Conservation (phyloP, 2,888 invertebrate genomes). For the Venusia cambrica region DNA sequence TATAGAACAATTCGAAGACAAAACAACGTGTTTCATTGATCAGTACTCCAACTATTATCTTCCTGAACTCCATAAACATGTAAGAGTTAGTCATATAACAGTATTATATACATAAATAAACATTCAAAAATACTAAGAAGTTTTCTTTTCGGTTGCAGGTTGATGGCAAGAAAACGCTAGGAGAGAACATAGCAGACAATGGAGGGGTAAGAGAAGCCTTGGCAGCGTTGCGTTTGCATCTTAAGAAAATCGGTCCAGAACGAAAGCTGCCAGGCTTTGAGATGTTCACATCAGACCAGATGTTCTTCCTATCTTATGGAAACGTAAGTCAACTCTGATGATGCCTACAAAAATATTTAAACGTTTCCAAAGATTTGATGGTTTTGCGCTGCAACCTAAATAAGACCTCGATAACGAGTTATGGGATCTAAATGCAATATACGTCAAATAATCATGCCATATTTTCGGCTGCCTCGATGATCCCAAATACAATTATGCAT, state of each 20-base stretch:
- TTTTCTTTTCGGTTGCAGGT: no score
- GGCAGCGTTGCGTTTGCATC: constrained; percentile 83
- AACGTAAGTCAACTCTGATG: constrained; percentile 86
- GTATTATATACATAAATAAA: no score
- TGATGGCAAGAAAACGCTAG: constrained; percentile 87
- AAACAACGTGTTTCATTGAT: constrained; percentile 90
- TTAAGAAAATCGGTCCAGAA: constrained; percentile 79
- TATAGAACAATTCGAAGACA: constrained; percentile 86
- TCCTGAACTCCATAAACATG: constrained; percentile 82
- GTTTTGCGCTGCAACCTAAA: no score
- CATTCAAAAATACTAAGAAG: no score
- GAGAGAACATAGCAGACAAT: constrained; percentile 92
- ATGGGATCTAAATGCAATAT: no score
- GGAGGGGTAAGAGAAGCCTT: constrained; percentile 89
- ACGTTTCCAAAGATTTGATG: neutral
- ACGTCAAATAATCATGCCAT: no score
- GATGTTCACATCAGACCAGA: constrained; percentile 84
- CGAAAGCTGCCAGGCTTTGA: constrained; percentile 87
- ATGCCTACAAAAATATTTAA: neutral
- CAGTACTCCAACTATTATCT: constrained; percentile 88
- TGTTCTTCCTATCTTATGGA: constrained; percentile 90
- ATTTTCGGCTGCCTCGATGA: no score
- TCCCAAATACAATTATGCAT: no score
- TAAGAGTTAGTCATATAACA: constrained; percentile 54
- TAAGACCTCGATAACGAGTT: no score